phyloP scores from a whole-genome alignment of 2,797 vertebrate genomes.

The Aselliscus stoliczkanus region DNA sequence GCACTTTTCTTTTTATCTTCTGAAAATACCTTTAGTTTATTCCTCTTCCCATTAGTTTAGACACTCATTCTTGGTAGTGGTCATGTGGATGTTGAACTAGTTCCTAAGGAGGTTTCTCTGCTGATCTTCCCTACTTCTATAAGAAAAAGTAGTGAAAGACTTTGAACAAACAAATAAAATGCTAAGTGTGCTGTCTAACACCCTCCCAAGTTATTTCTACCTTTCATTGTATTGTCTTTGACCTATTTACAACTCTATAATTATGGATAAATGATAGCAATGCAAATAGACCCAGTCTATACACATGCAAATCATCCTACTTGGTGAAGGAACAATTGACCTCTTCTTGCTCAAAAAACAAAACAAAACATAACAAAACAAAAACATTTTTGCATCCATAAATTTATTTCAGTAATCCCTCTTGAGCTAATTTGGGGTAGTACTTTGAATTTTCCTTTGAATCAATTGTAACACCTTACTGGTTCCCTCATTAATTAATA shows the following conservation, averaged over 20 bases:
- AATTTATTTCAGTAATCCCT: neutral
- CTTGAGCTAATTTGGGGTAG: neutral
- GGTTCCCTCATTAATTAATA: slow-evolving; percentile 17
- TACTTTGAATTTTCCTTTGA: slow-evolving; percentile 26
- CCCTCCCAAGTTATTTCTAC: neutral
- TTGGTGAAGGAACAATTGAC: neutral
- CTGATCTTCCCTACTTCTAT: neutral
- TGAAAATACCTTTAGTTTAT: neutral
- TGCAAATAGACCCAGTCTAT: neutral
- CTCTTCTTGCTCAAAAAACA: neutral
- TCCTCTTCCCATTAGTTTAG: neutral
- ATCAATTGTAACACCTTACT: neutral
- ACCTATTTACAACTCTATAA: neutral
- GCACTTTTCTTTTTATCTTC: neutral
- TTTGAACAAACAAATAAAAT: neutral
- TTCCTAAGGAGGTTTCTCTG: neutral
- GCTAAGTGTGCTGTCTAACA: neutral
- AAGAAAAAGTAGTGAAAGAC: neutral
- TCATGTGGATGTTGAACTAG: neutral
- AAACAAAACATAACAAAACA: neutral
- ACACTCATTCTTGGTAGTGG: neutral
- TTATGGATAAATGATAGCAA: neutral
- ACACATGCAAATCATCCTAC: neutral
- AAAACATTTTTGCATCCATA: neutral
- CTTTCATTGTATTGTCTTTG: neutral